Evolutionary conservation across 2,113 vertebrate genomes (phyloP), one percentile per base, ranked within the genome.

Genomic region (Porphyrio hochstetteri): DNA sequence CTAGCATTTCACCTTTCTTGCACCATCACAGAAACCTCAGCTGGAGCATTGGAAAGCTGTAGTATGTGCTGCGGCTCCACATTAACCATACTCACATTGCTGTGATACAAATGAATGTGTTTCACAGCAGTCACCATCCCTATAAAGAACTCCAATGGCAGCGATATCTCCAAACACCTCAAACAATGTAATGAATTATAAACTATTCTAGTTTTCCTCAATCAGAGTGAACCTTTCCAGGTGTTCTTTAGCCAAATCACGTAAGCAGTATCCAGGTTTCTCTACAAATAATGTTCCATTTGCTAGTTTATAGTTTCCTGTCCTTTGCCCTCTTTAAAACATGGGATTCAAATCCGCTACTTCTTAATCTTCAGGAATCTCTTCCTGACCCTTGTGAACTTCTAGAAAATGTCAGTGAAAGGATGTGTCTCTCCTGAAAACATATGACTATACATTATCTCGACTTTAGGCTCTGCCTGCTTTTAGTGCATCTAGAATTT

Each of bases 241-340:
- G 90, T 97, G 82, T 94, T 90, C 76, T 85, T 82, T 52, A 90
- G 76, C 89, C 59, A 86, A 75, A 92, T 79, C 90, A 94, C 90
- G 96, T 90, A 61, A 94, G 91, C n/a, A 75, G 38, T 60, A 75
- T 80, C 70, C 70, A 95, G n/a, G 46, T 94, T 91, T 90, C 65
- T 95, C 86, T 86, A 90, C 63, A 96, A 96, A 94, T 92, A 95
- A 72, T 59, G 67, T 88, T 95, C 95, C 84, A 92, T 96, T 96
- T 96, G 79, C 76, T 94, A 40, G 82, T 92, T 86, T 93, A 91
- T 59, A 68, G 52, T 83, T 96, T 97, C 74, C 82, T 96, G 86
- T 86, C 83, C 60, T 81, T 90, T 87, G 89, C 48, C 59, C 65
- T 82, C 92, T 95, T 93, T 91, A 76, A 92, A 94, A 72, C 0